Conservation (phyloP, 64 coral and sea anemone genomes). For the Actinia tenebrosa region DNA sequence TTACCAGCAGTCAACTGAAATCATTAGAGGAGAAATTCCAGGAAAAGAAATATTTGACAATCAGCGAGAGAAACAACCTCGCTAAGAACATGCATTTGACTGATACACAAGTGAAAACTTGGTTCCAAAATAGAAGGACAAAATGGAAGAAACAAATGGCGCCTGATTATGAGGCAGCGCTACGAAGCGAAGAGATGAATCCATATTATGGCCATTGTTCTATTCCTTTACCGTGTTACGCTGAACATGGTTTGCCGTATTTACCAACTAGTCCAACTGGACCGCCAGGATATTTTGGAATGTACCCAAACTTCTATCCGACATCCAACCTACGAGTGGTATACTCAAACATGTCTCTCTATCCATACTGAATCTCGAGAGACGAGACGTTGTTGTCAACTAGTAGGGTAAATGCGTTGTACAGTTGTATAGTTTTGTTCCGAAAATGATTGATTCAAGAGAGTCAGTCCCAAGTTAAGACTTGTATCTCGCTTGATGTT, state of each 20-base stretch:
- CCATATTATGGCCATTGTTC: constrained; percentile 15
- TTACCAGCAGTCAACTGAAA: constrained; percentile 89
- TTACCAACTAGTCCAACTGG: background rate
- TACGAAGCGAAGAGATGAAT: constrained; percentile 45
- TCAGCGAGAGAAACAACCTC: constrained; percentile 79
- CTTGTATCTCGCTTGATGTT: too few species aligned
- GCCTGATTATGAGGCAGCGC: constrained; percentile 43
- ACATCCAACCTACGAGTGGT: constrained; percentile 59
- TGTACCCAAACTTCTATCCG: constrained; percentile 34
- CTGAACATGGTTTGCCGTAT: constrained; percentile 16
- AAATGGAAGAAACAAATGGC: constrained; percentile 93
- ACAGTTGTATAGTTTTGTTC: background rate
- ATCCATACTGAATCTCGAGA: constrained; percentile 27
- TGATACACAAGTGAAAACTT: constrained; percentile 95
- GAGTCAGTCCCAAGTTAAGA: background rate
- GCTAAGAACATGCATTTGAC: constrained; percentile 78
- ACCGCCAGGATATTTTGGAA: constrained; percentile 3
- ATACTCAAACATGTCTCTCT: constrained; percentile 52
- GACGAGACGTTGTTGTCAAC: too few species aligned
- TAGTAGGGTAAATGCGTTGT: background rate
- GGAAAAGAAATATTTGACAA: constrained; percentile 90
- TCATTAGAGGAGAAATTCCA: constrained; percentile 92
- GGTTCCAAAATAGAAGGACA: constrained; percentile 97
- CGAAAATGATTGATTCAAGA: background rate
- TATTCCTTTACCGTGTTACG: constrained; percentile 22